Percentiles rank a stretch among this genome's conserved stretches.
Conservation (phyloP, 2,797 vertebrate species). For the Delichon dasypus region DNA sequence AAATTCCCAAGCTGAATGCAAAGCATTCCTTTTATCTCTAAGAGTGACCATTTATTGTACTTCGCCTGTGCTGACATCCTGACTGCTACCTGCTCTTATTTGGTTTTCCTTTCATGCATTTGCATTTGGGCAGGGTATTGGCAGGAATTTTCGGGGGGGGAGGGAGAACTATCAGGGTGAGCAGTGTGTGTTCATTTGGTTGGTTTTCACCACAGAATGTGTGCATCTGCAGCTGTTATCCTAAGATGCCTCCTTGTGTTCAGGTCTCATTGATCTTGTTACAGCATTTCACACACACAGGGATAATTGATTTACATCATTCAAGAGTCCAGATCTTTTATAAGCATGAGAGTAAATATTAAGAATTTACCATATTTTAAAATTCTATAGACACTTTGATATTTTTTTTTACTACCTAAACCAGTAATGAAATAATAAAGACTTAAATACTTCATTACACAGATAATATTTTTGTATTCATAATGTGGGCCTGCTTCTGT, state of each 20-base stretch:
- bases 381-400: not conserved
- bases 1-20: constrained; percentile 1
- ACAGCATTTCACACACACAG: constrained; percentile 27
- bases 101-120: constrained; percentile 1
- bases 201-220: not conserved
- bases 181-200: not conserved
- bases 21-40: not conserved
- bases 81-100: not conserved
- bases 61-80: not conserved
- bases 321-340: not conserved
- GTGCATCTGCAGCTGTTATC: constrained; percentile 63
- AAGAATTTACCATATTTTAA: constrained; percentile 11
- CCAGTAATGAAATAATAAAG: not conserved
- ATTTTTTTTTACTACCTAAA: not conserved
- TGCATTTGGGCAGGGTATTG: not conserved
- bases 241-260: constrained; percentile 71
- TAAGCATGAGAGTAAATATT: not conserved
- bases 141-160: not conserved
- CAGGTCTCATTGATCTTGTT: constrained; percentile 66
- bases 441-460: not conserved
- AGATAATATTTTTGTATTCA: not conserved
- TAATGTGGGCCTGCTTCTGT: not conserved
- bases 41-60: not conserved
- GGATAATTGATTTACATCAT: constrained; percentile 46
- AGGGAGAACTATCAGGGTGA: not conserved